Evolutionary conservation across 2,797 vertebrate genomes (phyloP).

Genomic region (Loris lydekkerianus): DNA sequence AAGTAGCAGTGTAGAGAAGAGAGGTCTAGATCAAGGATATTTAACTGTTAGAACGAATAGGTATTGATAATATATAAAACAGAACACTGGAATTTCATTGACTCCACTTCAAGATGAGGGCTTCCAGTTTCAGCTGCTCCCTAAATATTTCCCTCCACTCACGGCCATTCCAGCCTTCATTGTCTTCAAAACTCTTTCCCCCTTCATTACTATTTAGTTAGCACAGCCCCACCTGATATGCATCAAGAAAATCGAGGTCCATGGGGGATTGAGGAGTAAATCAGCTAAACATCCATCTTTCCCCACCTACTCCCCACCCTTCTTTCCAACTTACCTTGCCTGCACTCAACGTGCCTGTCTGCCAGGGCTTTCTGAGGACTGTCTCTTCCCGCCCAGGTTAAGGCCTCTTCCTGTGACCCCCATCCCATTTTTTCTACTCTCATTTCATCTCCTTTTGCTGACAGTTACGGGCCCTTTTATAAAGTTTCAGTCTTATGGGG

Average conservation of each 20-base stretch:
- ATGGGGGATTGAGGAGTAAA: background rate
- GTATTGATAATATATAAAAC: too few relatives aligned
- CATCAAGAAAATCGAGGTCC: background rate
- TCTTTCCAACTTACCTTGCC: background rate
- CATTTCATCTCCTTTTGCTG: background rate
- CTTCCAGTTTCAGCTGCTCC: background rate
- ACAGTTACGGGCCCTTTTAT: background rate
- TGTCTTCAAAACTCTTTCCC: background rate
- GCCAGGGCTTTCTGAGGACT: background rate
- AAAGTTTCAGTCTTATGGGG: background rate
- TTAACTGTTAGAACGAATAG: background rate
- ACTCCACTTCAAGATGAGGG: background rate
- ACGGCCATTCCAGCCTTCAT: background rate
- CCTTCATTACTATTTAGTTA: background rate
- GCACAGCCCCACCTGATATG: background rate
- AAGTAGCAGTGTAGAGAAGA: background rate
- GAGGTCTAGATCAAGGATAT: background rate
- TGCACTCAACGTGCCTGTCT: rapidly evolving
- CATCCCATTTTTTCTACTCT: background rate
- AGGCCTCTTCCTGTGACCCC: background rate
- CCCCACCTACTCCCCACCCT: background rate
- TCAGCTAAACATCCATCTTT: background rate
- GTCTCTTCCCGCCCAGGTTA: background rate
- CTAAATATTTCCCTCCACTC: background rate
- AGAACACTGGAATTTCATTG: background rate